Conservation (phyloP, 2,797 vertebrate species). For the Crotalus adamanteus region DNA sequence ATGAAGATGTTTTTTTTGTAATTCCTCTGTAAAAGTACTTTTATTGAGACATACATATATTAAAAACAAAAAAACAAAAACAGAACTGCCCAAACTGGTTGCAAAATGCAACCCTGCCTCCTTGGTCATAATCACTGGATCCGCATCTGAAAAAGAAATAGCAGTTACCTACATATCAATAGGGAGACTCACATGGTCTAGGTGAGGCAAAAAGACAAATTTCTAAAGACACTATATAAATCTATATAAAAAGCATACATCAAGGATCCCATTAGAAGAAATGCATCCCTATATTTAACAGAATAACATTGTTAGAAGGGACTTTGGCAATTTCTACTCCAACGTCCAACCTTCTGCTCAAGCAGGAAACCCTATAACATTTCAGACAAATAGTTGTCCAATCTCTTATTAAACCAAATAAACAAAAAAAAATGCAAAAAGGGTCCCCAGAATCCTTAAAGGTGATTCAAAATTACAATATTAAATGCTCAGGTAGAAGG, state of each 20-base stretch:
- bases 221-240: neutral
- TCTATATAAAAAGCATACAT: neutral
- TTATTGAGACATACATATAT: neutral
- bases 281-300: neutral
- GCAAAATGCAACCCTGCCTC: neutral
- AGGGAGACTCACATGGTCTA: neutral
- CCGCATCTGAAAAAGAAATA: neutral
- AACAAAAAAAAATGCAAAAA: neutral
- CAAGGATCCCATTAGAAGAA: neutral
- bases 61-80: neutral
- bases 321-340: neutral
- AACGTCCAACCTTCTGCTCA: neutral
- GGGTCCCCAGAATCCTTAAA: neutral
- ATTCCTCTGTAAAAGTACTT: neutral
- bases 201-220: neutral
- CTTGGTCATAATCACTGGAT: neutral
- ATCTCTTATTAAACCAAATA: neutral
- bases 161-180: neutral
- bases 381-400: neutral
- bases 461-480: neutral
- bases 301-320: neutral
- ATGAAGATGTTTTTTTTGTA: neutral
- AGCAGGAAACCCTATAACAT: neutral
- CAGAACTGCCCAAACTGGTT: neutral
- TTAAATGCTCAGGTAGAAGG: neutral